phyloP scores from a whole-genome alignment of 2,888 invertebrate genomes.

The Slavum lentiscoides region DNA sequence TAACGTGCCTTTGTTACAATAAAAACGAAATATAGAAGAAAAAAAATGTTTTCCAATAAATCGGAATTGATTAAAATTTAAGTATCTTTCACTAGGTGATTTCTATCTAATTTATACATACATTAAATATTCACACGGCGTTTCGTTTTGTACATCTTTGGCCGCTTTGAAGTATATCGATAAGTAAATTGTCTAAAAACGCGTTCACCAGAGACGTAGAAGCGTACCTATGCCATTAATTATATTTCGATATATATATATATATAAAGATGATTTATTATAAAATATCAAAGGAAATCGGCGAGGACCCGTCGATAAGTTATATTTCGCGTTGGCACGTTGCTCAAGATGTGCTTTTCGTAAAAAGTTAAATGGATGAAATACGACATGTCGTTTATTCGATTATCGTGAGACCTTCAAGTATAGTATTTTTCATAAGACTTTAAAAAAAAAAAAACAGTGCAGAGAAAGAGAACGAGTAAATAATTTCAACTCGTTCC shows the following conservation, averaged over 20 bases:
- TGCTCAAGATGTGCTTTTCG: slow-evolving; percentile 16
- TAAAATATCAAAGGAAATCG: not conserved
- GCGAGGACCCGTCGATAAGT: not conserved
- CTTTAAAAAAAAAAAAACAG: not conserved
- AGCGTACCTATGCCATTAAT: no score
- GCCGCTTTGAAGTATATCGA: no score
- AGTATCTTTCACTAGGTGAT: no score
- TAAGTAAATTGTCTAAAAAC: no score
- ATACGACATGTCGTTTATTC: slow-evolving; percentile 2
- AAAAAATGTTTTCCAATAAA: no score
- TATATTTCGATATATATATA: not conserved
- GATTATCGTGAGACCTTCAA: slow-evolving; percentile 22
- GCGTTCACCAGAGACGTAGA: no score
- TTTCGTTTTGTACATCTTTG: no score
- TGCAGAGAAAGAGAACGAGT: not conserved
- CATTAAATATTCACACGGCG: no score
- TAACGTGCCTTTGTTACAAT: no score
- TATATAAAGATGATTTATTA: not conserved
- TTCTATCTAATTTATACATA: no score
- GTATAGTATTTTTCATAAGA: slow-evolving; percentile 18
- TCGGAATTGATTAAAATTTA: no score
- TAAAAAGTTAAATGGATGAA: slow-evolving; percentile 22
- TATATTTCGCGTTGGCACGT: slow-evolving; percentile 39
- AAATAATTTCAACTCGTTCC: not conserved
- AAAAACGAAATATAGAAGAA: no score